Evolutionary conservation across 2,888 invertebrate genomes (phyloP).

Genomic region (Allolobophora icterica): DNA sequence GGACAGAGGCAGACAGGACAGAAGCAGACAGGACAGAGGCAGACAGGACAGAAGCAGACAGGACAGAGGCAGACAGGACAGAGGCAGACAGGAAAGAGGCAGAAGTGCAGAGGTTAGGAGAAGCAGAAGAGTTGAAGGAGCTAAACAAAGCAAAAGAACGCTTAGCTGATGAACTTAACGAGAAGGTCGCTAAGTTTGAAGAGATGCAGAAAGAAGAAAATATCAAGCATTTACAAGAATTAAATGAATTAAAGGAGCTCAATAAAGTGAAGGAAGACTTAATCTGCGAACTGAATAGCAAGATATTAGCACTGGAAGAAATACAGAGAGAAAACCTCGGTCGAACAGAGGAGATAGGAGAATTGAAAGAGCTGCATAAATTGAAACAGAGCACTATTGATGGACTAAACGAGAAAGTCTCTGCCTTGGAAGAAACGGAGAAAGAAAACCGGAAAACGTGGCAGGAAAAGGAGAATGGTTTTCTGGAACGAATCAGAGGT

Average conservation of each 20-base stretch:
- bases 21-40: neutral
- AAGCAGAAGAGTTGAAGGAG: slow-evolving; percentile 35
- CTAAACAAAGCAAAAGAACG: neutral
- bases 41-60: slow-evolving; percentile 26
- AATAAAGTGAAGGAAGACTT: neutral
- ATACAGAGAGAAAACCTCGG: neutral
- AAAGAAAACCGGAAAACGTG: slow-evolving; percentile 38
- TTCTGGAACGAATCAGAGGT: neutral
- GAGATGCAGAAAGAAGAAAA: no score
- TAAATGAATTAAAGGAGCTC: slow-evolving; percentile 26
- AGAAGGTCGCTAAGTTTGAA: no score
- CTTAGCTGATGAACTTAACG: neutral
- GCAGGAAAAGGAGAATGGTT: slow-evolving; percentile 33
- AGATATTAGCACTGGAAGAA: no score
- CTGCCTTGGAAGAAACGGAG: slow-evolving; percentile 40
- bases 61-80: no score
- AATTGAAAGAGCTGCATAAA: slow-evolving; percentile 12
- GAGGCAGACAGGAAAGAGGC: neutral
- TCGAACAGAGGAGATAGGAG: slow-evolving; percentile 32
- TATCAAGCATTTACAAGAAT: no score
- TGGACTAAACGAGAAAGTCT: slow-evolving; percentile 34
- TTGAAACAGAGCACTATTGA: neutral
- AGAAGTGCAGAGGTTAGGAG: neutral
- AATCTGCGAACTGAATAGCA: no score
- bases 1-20: neutral